Evolutionary conservation across 2,113 vertebrate species (phyloP).

Genomic region (Chitala chitala): DNA sequence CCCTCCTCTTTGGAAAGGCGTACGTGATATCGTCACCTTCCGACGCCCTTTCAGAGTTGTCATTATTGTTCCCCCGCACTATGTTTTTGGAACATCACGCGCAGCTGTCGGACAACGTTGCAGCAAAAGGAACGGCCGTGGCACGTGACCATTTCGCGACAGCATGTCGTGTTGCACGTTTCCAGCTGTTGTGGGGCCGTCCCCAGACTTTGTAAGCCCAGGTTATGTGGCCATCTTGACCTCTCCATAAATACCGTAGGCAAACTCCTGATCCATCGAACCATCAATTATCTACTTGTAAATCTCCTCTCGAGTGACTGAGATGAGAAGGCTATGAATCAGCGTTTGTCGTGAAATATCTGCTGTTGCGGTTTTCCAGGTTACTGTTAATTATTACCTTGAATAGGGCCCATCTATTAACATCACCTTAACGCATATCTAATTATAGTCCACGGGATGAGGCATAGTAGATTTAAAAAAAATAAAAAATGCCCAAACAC

Average conservation of each 20-base stretch:
- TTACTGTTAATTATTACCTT: conserved; percentile 36
- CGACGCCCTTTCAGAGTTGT: too few species aligned
- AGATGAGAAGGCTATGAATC: conserved; percentile 36
- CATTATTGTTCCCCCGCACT: conserved; percentile 32
- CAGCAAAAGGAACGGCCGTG: too few species aligned
- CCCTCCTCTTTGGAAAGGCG: background rate
- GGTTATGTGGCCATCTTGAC: background rate
- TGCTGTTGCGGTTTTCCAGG: conserved; percentile 19
- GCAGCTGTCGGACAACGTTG: too few species aligned
- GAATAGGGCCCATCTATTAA: conserved; percentile 36
- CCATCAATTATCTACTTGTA: conserved; percentile 50
- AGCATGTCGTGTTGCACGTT: background rate
- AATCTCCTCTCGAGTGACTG: conserved; percentile 44
- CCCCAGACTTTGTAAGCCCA: background rate
- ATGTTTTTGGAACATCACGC: too few species aligned
- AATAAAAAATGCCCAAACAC: too few species aligned
- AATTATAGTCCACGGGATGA: conserved; percentile 26
- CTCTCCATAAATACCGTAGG: too few species aligned
- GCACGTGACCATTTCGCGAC: too few species aligned
- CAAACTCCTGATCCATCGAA: conserved; percentile 35
- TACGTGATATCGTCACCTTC: conserved; percentile 37
- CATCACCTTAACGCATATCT: conserved; percentile 34
- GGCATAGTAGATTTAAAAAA: conserved; percentile 31
- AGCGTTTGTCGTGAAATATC: conserved; percentile 28
- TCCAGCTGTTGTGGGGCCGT: background rate